Evolutionary conservation across 92 coral and sea anemone species (phyloP).

Genomic region (Heliopora coerulea): DNA sequence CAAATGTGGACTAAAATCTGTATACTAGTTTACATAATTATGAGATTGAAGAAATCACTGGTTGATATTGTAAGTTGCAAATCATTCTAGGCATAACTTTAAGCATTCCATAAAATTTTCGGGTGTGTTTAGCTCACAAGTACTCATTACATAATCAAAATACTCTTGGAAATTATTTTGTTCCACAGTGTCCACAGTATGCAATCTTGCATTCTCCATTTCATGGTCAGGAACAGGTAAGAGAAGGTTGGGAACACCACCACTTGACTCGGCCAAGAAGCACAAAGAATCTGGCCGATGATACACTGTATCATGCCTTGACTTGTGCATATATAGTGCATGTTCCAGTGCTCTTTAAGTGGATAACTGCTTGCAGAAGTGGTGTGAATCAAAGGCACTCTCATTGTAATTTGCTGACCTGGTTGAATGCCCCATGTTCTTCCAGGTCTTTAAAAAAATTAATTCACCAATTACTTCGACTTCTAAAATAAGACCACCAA

Average conservation of each 20-base stretch:
- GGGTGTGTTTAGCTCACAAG: constrained; percentile 48
- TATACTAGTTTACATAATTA: too few species aligned
- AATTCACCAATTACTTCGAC: constrained; percentile 53
- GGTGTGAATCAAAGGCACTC: constrained; percentile 65
- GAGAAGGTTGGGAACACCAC: constrained; percentile 52
- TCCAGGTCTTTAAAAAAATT: constrained; percentile 48
- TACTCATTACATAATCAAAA: constrained; percentile 53
- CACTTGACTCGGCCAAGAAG: constrained; percentile 62
- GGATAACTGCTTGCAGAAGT: constrained; percentile 47
- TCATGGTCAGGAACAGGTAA: constrained; percentile 58
- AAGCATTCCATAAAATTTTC: constrained; percentile 10
- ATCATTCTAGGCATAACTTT: too few species aligned
- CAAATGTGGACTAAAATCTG: too few species aligned
- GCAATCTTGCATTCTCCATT: constrained; percentile 48
- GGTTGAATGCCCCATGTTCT: constrained; percentile 43
- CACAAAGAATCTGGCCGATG: constrained; percentile 69
- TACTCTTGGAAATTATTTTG: constrained; percentile 53
- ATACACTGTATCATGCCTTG: too few species aligned
- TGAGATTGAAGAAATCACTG: too few species aligned
- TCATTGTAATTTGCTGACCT: constrained; percentile 47
- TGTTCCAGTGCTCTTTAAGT: constrained; percentile 68
- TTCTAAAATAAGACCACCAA: constrained; percentile 50
- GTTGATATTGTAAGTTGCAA: too few species aligned
- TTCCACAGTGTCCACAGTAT: constrained; percentile 46
- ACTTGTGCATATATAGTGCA: constrained; percentile 70